Conservation (phyloP, 2,113 vertebrate species). For the Gallinago undulata region DNA sequence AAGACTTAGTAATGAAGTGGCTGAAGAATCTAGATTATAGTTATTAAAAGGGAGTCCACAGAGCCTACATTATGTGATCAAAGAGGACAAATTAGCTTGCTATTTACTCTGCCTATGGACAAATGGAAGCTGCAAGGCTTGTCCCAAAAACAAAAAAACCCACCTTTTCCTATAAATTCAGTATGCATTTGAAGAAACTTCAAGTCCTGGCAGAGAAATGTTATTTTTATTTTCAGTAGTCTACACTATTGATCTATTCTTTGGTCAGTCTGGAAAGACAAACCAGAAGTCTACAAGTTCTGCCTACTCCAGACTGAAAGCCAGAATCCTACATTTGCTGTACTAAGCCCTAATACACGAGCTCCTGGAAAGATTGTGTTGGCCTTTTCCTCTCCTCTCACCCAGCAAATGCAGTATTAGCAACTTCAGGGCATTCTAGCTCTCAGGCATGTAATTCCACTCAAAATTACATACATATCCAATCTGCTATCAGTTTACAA, state of each 20-base stretch:
- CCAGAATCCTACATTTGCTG: not conserved
- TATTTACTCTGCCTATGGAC: not conserved
- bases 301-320: not conserved
- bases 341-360: not conserved
- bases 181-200: not conserved
- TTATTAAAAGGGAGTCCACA: not conserved
- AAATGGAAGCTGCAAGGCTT: not conserved
- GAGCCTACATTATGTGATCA: not conserved
- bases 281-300: not conserved
- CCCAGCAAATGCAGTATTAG: not conserved
- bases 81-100: not conserved
- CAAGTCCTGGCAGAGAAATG: not conserved
- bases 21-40: accelerated
- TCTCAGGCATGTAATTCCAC: not conserved
- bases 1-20: not conserved
- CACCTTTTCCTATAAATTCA: not conserved
- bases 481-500: not conserved
- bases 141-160: not conserved
- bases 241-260: not conserved
- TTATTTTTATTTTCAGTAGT: not conserved
- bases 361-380: not conserved
- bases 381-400: not conserved
- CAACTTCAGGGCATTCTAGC: not conserved
- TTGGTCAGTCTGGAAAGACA: not conserved
- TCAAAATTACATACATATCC: not conserved